These are phyloP conservation scores for Macaria notata DNA, from an alignment of 2,888 invertebrate species.

Conservation along the genomic window DNA sequence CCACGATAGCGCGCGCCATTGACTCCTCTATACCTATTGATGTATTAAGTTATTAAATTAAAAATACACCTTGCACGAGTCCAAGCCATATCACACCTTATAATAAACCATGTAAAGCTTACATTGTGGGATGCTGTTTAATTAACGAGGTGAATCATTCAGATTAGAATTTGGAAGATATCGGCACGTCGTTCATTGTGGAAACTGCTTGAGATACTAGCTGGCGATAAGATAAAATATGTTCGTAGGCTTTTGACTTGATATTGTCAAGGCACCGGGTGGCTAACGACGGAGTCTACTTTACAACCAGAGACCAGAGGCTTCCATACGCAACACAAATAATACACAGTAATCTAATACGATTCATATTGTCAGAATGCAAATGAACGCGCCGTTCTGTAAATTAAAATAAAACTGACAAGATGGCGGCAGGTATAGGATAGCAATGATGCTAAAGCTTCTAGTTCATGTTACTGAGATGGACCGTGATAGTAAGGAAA, in stretches of 20 bases:
- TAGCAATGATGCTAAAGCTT: no score
- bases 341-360: no score
- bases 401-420: no score
- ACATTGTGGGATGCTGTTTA: slow-evolving; percentile 48
- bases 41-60: slow-evolving; percentile 81
- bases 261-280: slow-evolving; percentile 61
- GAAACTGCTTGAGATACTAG: slow-evolving; percentile 79
- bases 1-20: slow-evolving; percentile 70
- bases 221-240: slow-evolving; percentile 76
- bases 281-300: slow-evolving; percentile 36
- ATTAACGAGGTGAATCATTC: slow-evolving; percentile 79
- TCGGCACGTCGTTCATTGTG: slow-evolving; percentile 80
- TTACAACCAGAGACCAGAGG: slow-evolving; percentile 11
- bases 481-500: no score
- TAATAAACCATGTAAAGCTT: slow-evolving; percentile 16
- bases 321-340: slow-evolving; percentile 12
- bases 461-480: no score
- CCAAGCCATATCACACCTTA: slow-evolving; percentile 48
- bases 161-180: slow-evolving; percentile 80
- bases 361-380: no score
- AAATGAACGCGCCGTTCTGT: no score
- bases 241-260: slow-evolving; percentile 71
- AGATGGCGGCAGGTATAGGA: no score
- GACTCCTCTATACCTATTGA: slow-evolving; percentile 72
- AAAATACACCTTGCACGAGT: slow-evolving; percentile 57